Percentiles rank a stretch among this genome's conserved stretches.
These are phyloP conservation scores for Oreonectes daqikongensis DNA, from an alignment of 2,797 vertebrate species.

Conservation along the genomic window DNA sequence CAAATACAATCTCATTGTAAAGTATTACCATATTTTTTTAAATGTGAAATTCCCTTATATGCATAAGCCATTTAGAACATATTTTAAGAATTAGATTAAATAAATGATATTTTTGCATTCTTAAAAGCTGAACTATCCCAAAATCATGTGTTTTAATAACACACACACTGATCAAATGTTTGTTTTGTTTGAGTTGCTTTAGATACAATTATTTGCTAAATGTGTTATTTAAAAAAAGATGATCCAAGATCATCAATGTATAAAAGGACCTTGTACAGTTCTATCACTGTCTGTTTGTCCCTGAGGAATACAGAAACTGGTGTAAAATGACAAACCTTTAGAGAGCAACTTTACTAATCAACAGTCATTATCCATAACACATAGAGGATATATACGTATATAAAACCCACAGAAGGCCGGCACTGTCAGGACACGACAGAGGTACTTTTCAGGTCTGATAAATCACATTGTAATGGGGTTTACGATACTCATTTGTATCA, in stretches of 20 bases:
- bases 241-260: no score
- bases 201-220: neutral
- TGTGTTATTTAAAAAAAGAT: no score
- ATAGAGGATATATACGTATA: constrained; percentile 14
- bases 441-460: no score
- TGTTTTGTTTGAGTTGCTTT: neutral
- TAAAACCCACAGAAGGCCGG: constrained; percentile 8
- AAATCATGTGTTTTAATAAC: neutral
- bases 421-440: neutral
- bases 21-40: no score
- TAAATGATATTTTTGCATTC: no score
- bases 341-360: constrained; percentile 30
- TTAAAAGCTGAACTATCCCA: no score
- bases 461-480: neutral
- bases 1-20: no score
- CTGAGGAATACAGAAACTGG: neutral
- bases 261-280: neutral
- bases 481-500: neutral
- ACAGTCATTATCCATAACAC: constrained; percentile 11
- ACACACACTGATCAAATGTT: neutral
- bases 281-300: neutral
- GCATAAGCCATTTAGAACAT: no score
- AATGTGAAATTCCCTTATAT: no score
- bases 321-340: constrained; percentile 15
- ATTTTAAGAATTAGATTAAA: no score